Evolutionary conservation across 2,113 vertebrate species (phyloP).

Genomic region (Anarrhichthys ocellatus): DNA sequence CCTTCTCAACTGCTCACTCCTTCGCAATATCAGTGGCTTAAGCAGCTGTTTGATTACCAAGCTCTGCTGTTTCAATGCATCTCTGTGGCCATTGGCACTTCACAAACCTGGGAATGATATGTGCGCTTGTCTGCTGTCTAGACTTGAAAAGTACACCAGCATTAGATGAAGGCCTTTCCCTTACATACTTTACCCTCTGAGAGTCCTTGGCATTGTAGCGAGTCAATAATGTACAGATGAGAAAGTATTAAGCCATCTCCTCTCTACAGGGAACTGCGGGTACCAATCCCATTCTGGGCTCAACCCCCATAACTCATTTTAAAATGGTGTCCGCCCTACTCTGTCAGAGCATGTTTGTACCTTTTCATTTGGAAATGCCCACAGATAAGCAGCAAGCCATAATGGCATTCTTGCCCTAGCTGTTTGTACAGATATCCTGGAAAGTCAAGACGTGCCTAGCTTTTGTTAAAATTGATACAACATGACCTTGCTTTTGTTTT

Average conservation of each 20-base stretch:
- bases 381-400: constrained; percentile 13
- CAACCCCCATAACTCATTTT: constrained; percentile 21
- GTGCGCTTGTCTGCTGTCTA: not conserved
- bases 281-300: constrained; percentile 9
- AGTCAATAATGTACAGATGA: constrained; percentile 25
- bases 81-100: not conserved
- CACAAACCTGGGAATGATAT: constrained; percentile 18
- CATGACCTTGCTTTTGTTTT: not conserved
- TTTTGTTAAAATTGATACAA: not conserved
- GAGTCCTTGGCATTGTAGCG: constrained; percentile 14
- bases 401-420: constrained; percentile 6
- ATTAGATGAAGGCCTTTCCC: not conserved
- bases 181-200: not conserved
- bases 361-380: constrained; percentile 22
- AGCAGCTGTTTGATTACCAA: constrained; percentile 52
- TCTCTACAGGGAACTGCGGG: constrained; percentile 13
- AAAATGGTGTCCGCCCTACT: constrained; percentile 2
- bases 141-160: constrained; percentile 3
- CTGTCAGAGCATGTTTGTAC: constrained; percentile 7
- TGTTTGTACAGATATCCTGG: constrained; percentile 10
- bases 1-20: constrained; percentile 20
- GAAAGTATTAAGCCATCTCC: constrained; percentile 17
- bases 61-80: constrained; percentile 20
- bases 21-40: constrained; percentile 32
- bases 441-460: not conserved